A percentile compares a stretch with the other conserved stretches of the same genome.
Conservation (phyloP, 2,113 vertebrate species). For the Pelvicachromis taeniatus region DNA sequence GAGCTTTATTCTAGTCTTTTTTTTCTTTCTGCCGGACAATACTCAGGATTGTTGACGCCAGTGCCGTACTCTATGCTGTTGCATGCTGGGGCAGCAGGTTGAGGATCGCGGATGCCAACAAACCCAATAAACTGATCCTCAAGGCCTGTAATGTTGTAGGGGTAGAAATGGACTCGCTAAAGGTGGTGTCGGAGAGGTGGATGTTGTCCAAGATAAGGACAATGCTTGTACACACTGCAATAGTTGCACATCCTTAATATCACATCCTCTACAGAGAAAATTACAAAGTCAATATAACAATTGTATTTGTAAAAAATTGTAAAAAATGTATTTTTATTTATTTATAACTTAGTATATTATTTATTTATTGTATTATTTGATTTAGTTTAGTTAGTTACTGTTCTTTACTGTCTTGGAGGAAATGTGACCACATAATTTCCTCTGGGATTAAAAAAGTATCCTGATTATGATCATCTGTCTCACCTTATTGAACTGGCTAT, state of each 20-base stretch:
- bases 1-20: background rate
- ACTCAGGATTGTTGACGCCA: background rate
- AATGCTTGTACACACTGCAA: background rate
- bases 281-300: background rate
- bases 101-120: background rate
- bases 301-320: too few relatives aligned
- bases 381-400: background rate
- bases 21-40: background rate
- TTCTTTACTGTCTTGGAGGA: background rate
- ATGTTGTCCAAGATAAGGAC: background rate
- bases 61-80: background rate
- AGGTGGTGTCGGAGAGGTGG: background rate
- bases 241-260: background rate
- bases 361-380: background rate
- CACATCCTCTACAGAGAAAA: background rate
- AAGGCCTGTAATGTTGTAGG: background rate
- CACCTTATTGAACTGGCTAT: background rate
- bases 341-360: background rate
- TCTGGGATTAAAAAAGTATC: background rate
- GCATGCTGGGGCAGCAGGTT: background rate
- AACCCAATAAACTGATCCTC: background rate
- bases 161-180: background rate
- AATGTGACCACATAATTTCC: background rate
- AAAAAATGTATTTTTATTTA: background rate
- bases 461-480: background rate